Conservation (phyloP, 1,140 invertebrate genomes). For the Apis dorsata region DNA sequence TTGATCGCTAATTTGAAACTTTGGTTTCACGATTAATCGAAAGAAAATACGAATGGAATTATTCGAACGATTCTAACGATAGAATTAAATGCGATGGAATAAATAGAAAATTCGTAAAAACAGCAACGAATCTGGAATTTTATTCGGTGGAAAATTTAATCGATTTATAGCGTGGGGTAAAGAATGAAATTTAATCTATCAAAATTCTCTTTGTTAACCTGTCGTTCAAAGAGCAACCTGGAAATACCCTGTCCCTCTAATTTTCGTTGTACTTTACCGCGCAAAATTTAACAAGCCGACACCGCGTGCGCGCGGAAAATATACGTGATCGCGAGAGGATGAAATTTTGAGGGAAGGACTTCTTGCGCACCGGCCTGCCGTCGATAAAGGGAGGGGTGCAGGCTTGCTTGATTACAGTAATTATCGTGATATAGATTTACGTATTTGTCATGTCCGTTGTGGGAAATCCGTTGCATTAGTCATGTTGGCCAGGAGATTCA, state of each 20-base stretch:
- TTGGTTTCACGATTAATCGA: background rate
- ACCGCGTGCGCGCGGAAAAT: background rate
- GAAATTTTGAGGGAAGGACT: conserved; percentile 27
- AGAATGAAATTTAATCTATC: conserved; percentile 21
- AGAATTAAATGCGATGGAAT: background rate
- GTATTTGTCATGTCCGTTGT: conserved; percentile 55
- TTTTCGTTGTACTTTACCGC: conserved; percentile 23
- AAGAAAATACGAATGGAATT: no score
- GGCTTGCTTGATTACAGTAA: conserved; percentile 50
- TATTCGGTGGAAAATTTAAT: background rate
- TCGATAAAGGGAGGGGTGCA: conserved; percentile 22
- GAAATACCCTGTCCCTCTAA: conserved; percentile 13
- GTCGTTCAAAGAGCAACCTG: background rate
- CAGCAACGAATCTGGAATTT: background rate
- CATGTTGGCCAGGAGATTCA: conserved; percentile 55
- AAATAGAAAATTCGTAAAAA: background rate
- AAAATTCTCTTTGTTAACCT: conserved; percentile 18
- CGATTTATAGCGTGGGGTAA: background rate
- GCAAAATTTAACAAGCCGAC: conserved; percentile 1
- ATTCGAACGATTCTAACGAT: background rate
- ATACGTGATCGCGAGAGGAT: background rate
- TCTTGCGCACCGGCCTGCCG: background rate
- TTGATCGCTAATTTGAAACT: background rate
- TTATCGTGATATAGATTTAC: conserved; percentile 63
- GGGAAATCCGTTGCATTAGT: conserved; percentile 58